A percentile compares a stretch with the other conserved stretches of the same genome.
These are phyloP conservation scores for Corythoichthys intestinalis DNA, from an alignment of 2,113 vertebrate genomes.

Conservation along the genomic window DNA sequence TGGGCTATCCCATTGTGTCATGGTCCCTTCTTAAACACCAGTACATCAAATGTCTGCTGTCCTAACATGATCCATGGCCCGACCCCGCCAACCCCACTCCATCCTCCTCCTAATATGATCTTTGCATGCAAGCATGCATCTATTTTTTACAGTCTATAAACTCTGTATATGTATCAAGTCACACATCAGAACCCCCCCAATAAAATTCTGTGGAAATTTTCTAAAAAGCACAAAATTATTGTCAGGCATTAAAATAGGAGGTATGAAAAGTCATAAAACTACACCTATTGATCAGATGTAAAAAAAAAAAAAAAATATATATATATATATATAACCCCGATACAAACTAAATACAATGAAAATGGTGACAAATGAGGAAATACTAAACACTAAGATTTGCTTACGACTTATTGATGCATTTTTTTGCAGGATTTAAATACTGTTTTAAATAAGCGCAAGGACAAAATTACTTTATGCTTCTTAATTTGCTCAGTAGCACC, in stretches of 20 bases:
- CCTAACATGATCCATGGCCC: conserved; percentile 1
- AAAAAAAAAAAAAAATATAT: no score
- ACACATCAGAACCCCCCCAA: neutral
- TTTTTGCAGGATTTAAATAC: no score
- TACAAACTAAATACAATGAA: no score
- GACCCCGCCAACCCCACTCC: neutral
- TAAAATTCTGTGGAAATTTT: neutral
- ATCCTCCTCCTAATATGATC: neutral
- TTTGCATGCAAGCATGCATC: conserved; percentile 12
- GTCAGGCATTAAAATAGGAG: neutral
- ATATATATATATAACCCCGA: no score
- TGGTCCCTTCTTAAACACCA: neutral
- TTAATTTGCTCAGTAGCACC: conserved; percentile 29
- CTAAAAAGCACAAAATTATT: neutral
- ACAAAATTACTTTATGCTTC: no score
- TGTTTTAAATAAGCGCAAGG: no score
- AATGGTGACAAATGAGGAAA: no score
- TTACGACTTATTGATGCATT: no score
- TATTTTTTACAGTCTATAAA: conserved; percentile 29
- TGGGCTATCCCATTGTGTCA: neutral
- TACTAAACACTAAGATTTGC: no score
- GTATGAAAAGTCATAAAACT: no score
- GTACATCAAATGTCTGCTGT: conserved; percentile 3
- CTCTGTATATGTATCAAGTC: neutral
- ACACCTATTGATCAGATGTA: no score